Base-by-base conservation (phyloP, 2,113 vertebrate species). In the Herpailurus yagouaroundi region DNA sequence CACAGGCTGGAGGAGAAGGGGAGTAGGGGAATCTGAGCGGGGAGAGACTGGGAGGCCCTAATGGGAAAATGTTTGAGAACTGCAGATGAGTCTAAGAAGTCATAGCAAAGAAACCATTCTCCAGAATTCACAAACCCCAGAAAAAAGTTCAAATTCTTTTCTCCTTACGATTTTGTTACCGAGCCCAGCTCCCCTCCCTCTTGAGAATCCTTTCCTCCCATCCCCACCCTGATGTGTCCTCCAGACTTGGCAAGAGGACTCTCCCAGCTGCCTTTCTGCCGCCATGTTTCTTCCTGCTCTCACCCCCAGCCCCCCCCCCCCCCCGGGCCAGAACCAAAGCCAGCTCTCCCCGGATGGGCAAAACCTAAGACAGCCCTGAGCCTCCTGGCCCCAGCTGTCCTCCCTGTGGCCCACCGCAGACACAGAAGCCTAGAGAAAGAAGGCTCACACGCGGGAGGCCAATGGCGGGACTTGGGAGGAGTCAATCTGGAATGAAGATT, bases 141-240 rank as follows among this genome's bases (percentile, higher is more conserved):
- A 48, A 79, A 55, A 96, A 88, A 85, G 76, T 63, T 91, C 91
- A 86, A 63, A 95, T 96, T 87, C 82, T 86, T 97, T 96, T 80
- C 95, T 80, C 63, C 92, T 89, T 89, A 92, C 2, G 15, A 69
- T 74, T 55, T 93, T 71, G 92, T 68, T 63, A 85, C 16, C 12
- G 57, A 68, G 69, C 79, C 93, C 86, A 93, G 77, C 19, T 57
- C 36, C n/a, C 97, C 74, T 82, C 52, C 97, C 95, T 95, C 97
- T 36, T 90, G 13, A 23, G 79, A 80, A 29, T 31, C 60, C 96
- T 95, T 89, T 95, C 60, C 74, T 87, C 83, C 69, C 60, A 64
- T 94, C 96, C 91, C 80, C 4, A 9, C 25, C 82, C 84, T 91
- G 13, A 10, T 90, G 77, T 7, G 74, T 84, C 82, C 48, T 92